Evolutionary conservation across 2,113 vertebrate species (phyloP).

Genomic region (Pipa parva): DNA sequence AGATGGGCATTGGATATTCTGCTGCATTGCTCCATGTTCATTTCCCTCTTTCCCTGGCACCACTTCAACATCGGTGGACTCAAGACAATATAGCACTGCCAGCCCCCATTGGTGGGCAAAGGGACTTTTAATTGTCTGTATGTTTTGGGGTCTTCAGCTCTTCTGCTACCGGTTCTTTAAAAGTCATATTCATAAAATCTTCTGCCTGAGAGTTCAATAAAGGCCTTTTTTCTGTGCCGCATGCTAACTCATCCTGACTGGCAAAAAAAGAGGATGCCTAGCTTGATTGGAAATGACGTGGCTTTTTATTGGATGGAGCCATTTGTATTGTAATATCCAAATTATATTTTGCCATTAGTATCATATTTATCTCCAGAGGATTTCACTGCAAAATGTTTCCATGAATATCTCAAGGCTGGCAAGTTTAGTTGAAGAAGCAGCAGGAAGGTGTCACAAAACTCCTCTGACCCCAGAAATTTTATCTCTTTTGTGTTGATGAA

Average conservation of each 20-base stretch:
- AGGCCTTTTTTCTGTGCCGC: too few relatives aligned
- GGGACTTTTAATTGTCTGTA: conserved; percentile 23
- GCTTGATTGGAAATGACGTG: neutral
- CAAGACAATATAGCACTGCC: neutral
- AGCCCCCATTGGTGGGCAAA: neutral
- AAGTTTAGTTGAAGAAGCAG: neutral
- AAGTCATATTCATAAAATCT: neutral
- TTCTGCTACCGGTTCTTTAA: neutral
- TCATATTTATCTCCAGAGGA: neutral
- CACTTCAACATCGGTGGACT: neutral
- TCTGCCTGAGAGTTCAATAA: neutral
- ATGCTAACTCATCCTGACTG: too few relatives aligned
- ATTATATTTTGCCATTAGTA: neutral
- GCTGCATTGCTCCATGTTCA: neutral
- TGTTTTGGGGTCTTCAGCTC: conserved; percentile 3
- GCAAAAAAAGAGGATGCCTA: neutral
- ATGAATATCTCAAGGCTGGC: neutral
- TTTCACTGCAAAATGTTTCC: too few relatives aligned
- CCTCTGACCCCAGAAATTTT: neutral
- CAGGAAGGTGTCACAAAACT: neutral
- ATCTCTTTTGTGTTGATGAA: conserved; percentile 15
- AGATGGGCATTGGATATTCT: conserved; percentile 3
- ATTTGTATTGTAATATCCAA: too few relatives aligned
- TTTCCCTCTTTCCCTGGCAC: conserved; percentile 1
- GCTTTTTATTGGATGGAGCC: neutral